Base-by-base conservation (phyloP, 1,140 invertebrate genomes). In the Steinernema feltiae region DNA sequence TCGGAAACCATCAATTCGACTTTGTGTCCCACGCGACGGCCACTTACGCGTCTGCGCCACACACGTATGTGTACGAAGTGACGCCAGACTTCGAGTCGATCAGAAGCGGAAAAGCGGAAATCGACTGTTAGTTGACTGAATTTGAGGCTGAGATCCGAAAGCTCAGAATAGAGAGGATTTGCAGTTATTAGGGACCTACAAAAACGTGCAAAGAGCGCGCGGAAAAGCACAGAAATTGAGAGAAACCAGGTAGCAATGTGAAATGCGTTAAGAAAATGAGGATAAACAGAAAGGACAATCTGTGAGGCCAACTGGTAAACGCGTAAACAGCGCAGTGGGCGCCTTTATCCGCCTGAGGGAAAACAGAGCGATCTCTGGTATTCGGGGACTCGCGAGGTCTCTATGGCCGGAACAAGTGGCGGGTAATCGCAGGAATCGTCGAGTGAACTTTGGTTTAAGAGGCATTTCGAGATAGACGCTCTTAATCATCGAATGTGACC, bases 21-120 rank as follows among this genome's bases (percentile, higher is more conserved):
- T 63, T 63, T 41, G 7, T 63, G 53, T 63, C 53, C 53, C 53
- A 63, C 53, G 53, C 53, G 53, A 27, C 41, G 53, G 53, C 53
- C 53, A 63, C 53, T 63, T 63, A 63, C 53, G 53, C 53, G 3
- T 27, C 24, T 21, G 53, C 53, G 15, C 3, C 53, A 15, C 53
- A 41, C 35, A 41, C 35, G 53, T 15, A 3, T 15, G 53, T 63
- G 53, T 27, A 17, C 53, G 53, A 63, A 63, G 53, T 63, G 53
- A 41, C 35, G 35, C 35, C 35, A 18, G 24, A n/a, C n/a, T n/a
- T 21, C 12, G 15, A 63, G 53, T 63, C 53, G 12, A 63, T 12
- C 24, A 27, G 24, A 27, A 12, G 3, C 15, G 24, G 53, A 63
- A n/a, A 15, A 27, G 53, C 12, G 7, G 15, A 27, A 63, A 27